Evolutionary conservation across 1,140 invertebrate genomes (phyloP).

Genomic region (Platyscapa corneri): DNA sequence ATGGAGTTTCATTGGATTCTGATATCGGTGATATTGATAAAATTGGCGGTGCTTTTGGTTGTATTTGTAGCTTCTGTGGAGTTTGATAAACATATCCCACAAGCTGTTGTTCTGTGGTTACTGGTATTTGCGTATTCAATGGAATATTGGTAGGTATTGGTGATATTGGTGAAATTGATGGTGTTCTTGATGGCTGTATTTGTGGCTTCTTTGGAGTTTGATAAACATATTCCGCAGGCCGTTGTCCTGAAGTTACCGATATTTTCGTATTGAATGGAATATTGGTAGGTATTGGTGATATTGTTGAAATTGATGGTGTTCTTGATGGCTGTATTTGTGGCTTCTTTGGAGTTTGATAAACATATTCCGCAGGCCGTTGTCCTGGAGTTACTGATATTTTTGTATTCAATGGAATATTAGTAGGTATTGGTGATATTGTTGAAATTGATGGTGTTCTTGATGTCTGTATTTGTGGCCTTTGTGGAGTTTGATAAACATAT

Average conservation of each 20-base stretch:
- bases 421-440: not conserved
- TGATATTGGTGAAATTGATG: conserved; percentile 7
- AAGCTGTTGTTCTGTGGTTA: not conserved
- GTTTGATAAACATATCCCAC: conserved; percentile 50
- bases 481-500: not conserved
- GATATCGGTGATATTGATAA: too few relatives aligned
- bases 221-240: not conserved
- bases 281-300: not conserved
- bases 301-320: conserved; percentile 43
- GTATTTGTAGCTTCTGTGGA: conserved; percentile 4
- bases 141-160: not conserved
- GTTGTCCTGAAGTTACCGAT: not conserved
- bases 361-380: not conserved
- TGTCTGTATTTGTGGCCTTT: not conserved
- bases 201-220: not conserved
- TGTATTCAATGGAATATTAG: not conserved
- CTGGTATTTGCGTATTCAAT: not conserved
- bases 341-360: not conserved
- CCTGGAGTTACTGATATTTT: not conserved
- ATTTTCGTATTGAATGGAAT: conserved; percentile 13
- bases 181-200: conserved; percentile 26
- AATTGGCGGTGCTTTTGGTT: too few relatives aligned
- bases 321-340: not conserved
- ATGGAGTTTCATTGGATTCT: too few relatives aligned
- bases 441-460: conserved; percentile 28